Conservation (phyloP, 2,888 invertebrate species). For the Antitype chi region DNA sequence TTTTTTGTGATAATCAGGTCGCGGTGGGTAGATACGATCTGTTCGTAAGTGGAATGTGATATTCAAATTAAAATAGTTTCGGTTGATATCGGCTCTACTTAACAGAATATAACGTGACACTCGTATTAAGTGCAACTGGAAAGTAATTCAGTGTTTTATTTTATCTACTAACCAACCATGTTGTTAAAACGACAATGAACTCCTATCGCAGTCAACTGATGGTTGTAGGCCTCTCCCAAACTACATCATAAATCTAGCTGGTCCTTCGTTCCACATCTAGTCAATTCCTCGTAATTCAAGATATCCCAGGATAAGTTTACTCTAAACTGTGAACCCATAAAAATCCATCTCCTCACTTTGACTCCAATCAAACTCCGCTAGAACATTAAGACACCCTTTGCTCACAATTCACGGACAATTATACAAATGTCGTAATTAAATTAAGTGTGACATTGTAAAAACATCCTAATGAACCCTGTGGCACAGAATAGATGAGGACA, state of each 20-base stretch:
- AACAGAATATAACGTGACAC: conserved; percentile 10
- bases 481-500: background rate
- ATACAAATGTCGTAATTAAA: conserved; percentile 63
- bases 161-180: background rate
- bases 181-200: background rate
- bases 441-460: conserved; percentile 69
- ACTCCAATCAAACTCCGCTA: conserved; percentile 53
- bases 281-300: background rate
- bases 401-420: conserved; percentile 52
- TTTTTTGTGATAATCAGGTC: conserved; percentile 65
- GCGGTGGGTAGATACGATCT: conserved; percentile 51
- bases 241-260: too few relatives aligned
- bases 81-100: conserved; percentile 36
- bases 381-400: conserved; percentile 58
- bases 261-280: too few relatives aligned
- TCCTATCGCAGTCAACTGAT: background rate
- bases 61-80: conserved; percentile 58
- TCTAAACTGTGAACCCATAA: conserved; percentile 19
- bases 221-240: background rate
- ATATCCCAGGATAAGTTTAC: background rate
- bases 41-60: conserved; percentile 60
- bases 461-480: conserved; percentile 63
- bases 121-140: background rate
- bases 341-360: conserved; percentile 30
- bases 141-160: background rate